A percentile compares a stretch with the other conserved stretches of the same genome.
Evolutionary conservation across 2,797 vertebrate species (phyloP).

Genomic region (Leontocebus nigricollis): DNA sequence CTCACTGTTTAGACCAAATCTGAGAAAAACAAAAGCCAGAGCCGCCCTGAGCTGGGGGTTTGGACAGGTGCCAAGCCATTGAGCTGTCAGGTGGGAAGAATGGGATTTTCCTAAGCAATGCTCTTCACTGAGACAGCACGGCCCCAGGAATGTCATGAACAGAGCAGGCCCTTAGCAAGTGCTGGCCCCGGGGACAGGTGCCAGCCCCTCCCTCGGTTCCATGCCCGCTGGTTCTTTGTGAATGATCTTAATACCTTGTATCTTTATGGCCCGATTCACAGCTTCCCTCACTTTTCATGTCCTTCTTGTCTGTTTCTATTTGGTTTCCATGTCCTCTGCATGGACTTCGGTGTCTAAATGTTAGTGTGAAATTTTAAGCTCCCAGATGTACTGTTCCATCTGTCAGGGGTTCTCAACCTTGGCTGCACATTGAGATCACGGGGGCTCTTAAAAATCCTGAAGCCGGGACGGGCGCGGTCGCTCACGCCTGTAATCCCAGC

Average conservation of each 20-base stretch:
- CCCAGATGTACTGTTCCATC: background rate
- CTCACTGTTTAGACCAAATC: background rate
- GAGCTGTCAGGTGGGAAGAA: background rate
- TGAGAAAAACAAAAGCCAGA: too few species aligned
- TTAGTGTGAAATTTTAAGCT: background rate
- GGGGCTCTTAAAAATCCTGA: background rate
- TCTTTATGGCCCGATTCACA: background rate
- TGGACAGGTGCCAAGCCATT: background rate
- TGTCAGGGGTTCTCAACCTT: background rate
- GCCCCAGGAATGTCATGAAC: too few species aligned
- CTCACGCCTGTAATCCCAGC: background rate
- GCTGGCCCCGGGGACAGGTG: background rate
- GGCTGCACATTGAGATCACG: background rate
- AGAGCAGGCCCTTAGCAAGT: background rate
- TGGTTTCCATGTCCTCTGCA: background rate
- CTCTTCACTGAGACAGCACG: background rate
- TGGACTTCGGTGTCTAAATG: background rate
- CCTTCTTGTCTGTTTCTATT: background rate
- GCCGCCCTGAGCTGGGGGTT: background rate
- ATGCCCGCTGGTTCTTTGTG: background rate
- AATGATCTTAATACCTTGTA: background rate
- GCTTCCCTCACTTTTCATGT: fast-evolving
- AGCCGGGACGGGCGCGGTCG: fast-evolving
- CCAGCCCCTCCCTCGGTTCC: too few species aligned
- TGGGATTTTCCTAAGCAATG: background rate